Base-by-base conservation (phyloP, 2,797 vertebrate species). In the Bucorvus abyssinicus region DNA sequence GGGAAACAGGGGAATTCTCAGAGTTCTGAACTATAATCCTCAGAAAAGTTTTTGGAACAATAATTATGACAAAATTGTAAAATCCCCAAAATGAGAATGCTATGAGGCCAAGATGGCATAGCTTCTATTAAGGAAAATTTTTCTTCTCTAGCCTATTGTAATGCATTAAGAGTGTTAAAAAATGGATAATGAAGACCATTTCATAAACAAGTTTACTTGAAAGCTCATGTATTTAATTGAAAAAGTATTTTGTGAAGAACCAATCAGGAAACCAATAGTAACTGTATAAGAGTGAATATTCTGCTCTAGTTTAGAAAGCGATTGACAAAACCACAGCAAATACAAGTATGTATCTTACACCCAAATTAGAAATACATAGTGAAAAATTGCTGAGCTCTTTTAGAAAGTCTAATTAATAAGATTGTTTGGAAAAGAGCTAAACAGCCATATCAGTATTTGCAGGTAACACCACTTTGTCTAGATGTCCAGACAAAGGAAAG, bases 181-280 rank as follows among this genome's bases (percentile, higher is more conserved):
- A 93, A 64, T 29, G 22, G 70, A 65, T 71, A 36, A 59, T 73
- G 68, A 94, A 67, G 87, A 61, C 23, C 10, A 49, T 77, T 93
- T 84, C 2, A 9, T 75, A 85, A 93, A 83, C 68, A 94, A 90
- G n/a, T 91, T 89, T 32, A 57, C 32, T 90, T 68, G 69, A 83
- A 94, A 93, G 64, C 36, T 27, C 9, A 34, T 42, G 44, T 49
- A 61, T 94, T 90, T 84, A 63, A 78, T 36, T 83, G 68, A 86
- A 96, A 91, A 94, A 71, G 4, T 80, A 90, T 87, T 97, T 94
- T 73, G 88, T 29, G 32, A 63, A 69, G 75, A 95, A 83, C 60
- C 30, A 90, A 85, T 93, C 93, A 94, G n/a, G 50, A 87, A 91
- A 90, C 93, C 42, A 79, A 93, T 11, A 94, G 34, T 69, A 80